Conservation (phyloP, 2,797 vertebrate species). For the Spinus olivaceus region DNA sequence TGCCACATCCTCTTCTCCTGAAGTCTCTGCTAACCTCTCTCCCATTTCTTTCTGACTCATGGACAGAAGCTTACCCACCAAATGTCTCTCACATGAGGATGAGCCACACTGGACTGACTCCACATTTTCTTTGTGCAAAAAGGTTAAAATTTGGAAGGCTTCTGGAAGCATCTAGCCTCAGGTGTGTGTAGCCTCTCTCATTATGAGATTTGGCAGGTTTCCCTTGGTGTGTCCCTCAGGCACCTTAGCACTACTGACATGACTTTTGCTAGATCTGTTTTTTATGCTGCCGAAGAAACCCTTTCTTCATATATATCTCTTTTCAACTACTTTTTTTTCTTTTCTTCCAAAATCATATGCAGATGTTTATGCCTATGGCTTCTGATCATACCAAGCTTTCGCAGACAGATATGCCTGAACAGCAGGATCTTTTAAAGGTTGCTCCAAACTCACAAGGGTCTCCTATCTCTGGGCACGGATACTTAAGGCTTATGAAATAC, state of each 20-base stretch:
- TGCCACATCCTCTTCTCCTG: not conserved
- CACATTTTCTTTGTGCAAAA: not conserved
- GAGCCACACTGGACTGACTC: not conserved
- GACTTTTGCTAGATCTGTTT: not conserved
- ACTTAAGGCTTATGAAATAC: not conserved
- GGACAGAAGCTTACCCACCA: not conserved
- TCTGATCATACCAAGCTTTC: not conserved
- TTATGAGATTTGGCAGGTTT: not conserved
- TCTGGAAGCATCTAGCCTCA: not conserved
- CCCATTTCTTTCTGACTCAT: not conserved
- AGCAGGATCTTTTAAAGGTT: not conserved
- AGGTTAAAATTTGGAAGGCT: not conserved
- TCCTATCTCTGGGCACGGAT: not conserved
- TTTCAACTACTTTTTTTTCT: not conserved
- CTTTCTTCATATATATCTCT: not conserved
- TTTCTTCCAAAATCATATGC: not conserved
- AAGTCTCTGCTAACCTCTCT: not conserved
- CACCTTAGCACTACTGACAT: not conserved
- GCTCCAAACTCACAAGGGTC: rapidly evolving
- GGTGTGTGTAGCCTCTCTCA: not conserved
- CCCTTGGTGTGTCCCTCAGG: not conserved
- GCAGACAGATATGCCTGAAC: not conserved
- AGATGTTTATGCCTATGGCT: not conserved
- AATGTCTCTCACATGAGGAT: not conserved
- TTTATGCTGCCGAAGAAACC: not conserved